These are phyloP conservation scores for Sphinx pinastri DNA, from an alignment of 2,888 invertebrate genomes.

Conservation along the genomic window DNA sequence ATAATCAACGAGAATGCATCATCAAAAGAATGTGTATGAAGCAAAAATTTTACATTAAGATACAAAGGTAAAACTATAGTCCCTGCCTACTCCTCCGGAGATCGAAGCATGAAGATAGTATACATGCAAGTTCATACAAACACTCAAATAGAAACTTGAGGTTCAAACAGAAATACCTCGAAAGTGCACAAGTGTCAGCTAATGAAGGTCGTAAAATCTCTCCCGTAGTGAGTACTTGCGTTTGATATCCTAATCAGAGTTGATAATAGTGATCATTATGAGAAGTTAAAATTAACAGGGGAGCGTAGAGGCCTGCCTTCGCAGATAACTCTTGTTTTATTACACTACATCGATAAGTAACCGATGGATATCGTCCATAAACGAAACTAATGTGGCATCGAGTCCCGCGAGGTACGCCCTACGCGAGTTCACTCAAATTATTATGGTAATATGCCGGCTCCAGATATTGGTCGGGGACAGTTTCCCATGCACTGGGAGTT, in stretches of 20 bases:
- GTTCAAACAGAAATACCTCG: not conserved
- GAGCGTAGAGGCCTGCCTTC: conserved; percentile 22
- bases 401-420: conserved; percentile 11
- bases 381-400: conserved; percentile 32
- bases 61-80: too few relatives aligned
- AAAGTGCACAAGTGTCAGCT: conserved; percentile 1
- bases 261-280: conserved; percentile 44
- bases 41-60: too few relatives aligned
- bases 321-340: conserved; percentile 55
- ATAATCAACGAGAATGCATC: too few relatives aligned
- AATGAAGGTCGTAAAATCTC: conserved; percentile 18
- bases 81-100: too few relatives aligned
- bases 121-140: not conserved
- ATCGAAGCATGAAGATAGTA: too few relatives aligned
- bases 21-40: too few relatives aligned
- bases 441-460: conserved; percentile 46
- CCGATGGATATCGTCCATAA: conserved; percentile 46
- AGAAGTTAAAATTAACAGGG: conserved; percentile 26
- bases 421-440: conserved; percentile 35
- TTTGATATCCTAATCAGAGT: conserved; percentile 33
- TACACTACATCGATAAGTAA: conserved; percentile 51
- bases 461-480: conserved; percentile 50
- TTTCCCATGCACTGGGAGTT: conserved; percentile 62
- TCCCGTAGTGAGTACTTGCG: conserved; percentile 19
- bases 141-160: not conserved